A percentile compares a stretch with the other conserved stretches of the same genome.
Evolutionary conservation across 2,113 vertebrate genomes (phyloP).

Genomic region (Oriolus oriolus): DNA sequence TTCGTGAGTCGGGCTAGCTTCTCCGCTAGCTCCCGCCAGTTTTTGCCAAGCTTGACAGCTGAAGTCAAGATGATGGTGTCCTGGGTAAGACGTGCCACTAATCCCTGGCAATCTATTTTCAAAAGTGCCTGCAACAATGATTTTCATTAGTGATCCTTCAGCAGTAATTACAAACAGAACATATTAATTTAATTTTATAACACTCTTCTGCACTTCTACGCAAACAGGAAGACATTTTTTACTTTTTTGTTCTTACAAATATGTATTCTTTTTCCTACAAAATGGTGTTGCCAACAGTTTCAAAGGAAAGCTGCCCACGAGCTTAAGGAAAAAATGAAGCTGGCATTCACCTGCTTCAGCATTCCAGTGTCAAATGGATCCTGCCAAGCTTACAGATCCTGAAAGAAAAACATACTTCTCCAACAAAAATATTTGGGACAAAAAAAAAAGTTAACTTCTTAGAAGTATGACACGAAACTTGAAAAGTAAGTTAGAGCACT

Average conservation of each 20-base stretch:
- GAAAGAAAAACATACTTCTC: background rate
- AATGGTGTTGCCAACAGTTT: background rate
- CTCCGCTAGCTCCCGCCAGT: slow-evolving; percentile 90
- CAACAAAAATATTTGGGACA: background rate
- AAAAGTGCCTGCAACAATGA: slow-evolving; percentile 81
- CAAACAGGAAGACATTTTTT: background rate
- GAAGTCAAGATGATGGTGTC: slow-evolving; percentile 89
- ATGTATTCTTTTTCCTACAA: background rate
- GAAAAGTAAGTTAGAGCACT: background rate
- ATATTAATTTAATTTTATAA: background rate
- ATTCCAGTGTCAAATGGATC: background rate
- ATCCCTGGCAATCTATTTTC: slow-evolving; percentile 86
- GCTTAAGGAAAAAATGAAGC: background rate
- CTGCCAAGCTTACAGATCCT: background rate
- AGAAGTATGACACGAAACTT: background rate
- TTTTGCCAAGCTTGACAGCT: slow-evolving; percentile 88
- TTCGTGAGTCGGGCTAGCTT: slow-evolving; percentile 83
- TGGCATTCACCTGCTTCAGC: background rate
- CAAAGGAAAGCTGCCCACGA: background rate
- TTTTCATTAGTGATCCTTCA: background rate
- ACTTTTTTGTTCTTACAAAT: background rate
- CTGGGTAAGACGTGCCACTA: slow-evolving; percentile 84
- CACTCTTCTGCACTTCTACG: background rate
- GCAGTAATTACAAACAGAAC: slow-evolving; percentile 4
- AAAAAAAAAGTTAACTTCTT: background rate